Conservation (phyloP, 1,140 invertebrate genomes). For the Ceratosolen solmsi region DNA sequence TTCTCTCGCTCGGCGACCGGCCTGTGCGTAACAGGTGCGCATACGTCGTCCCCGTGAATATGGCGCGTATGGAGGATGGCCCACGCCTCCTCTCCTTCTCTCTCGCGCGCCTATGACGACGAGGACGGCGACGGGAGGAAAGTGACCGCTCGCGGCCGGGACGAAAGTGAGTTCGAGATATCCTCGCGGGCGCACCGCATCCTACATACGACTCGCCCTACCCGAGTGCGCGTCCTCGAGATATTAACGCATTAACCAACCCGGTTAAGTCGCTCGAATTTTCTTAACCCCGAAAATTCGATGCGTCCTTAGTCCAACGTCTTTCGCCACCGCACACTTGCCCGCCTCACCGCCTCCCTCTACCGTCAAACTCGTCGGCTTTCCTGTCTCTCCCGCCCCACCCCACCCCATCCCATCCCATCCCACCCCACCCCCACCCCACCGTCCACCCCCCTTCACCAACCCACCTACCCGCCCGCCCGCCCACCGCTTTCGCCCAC, state of each 20-base stretch:
- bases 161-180: slow-evolving; percentile 17
- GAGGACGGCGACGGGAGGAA: not conserved
- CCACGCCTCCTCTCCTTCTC: not conserved
- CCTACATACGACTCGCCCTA: no score
- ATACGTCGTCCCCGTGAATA: not conserved
- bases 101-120: not conserved
- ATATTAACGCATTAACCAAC: not conserved
- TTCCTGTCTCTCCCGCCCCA: not conserved
- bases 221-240: not conserved
- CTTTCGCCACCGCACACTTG: no score
- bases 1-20: not conserved
- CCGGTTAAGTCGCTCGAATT: not conserved
- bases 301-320: not conserved
- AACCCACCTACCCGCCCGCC: no score
- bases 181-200: not conserved
- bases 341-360: no score
- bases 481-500: not conserved
- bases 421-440: not conserved
- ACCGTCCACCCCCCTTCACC: not conserved
- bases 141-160: not conserved
- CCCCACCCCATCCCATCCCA: not conserved
- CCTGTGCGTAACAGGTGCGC: slow-evolving; percentile 8
- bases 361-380: no score
- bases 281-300: not conserved
- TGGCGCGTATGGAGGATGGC: not conserved